Percentiles rank a stretch among this genome's conserved stretches.
phyloP scores from a whole-genome alignment of 2,113 vertebrate genomes.

The Accipiter cooperii region DNA sequence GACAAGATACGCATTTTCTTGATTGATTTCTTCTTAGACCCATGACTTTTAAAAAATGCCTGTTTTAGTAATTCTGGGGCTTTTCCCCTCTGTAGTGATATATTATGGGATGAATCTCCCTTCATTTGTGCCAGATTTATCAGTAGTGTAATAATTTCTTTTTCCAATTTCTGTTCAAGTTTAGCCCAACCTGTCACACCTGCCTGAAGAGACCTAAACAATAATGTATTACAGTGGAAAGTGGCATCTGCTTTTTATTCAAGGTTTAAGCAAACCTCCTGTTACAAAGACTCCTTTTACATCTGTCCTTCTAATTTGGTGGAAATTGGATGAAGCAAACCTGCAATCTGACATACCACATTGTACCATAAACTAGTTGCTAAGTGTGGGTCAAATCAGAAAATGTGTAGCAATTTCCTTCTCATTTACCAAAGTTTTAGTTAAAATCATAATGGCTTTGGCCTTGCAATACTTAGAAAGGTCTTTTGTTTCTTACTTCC shows the following conservation, averaged over 20 bases:
- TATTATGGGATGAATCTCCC: background rate
- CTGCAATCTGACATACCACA: background rate
- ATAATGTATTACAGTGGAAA: background rate
- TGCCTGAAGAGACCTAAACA: background rate
- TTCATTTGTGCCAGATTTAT: background rate
- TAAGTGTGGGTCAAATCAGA: background rate
- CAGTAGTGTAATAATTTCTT: background rate
- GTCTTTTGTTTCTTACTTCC: background rate
- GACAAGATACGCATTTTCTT: background rate
- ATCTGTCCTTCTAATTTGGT: background rate
- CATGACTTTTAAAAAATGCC: background rate
- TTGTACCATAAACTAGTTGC: background rate
- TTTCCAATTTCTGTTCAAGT: background rate
- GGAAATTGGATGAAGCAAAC: background rate
- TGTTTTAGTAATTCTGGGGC: background rate
- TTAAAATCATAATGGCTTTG: background rate
- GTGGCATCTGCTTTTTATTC: background rate
- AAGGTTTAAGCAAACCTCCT: background rate
- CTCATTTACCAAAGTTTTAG: background rate
- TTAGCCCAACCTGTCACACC: background rate
- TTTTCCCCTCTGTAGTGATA: background rate
- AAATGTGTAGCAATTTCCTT: background rate
- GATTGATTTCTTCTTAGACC: background rate
- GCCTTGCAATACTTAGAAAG: background rate
- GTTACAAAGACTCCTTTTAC: background rate